phyloP scores from a whole-genome alignment of 2,113 vertebrate species.

The Stegostoma tigrinum region DNA sequence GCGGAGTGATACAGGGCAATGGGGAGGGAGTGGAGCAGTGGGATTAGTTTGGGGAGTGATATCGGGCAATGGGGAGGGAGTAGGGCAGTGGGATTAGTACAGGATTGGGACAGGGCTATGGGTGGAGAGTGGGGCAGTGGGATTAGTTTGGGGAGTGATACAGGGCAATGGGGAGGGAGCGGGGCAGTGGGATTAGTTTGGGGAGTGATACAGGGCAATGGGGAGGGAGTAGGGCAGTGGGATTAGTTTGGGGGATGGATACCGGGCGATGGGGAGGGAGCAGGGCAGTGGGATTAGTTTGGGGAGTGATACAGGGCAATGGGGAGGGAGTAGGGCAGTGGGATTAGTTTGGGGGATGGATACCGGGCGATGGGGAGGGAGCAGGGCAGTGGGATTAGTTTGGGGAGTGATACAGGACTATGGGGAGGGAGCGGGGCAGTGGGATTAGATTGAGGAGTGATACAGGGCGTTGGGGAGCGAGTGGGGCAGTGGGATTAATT shows the following conservation, averaged over 20 bases:
- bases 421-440: not conserved
- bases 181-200: too few relatives aligned
- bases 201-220: too few relatives aligned
- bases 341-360: not conserved
- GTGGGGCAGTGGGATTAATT: too few relatives aligned
- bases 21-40: not conserved
- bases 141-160: too few relatives aligned
- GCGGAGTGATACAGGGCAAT: not conserved
- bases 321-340: not conserved
- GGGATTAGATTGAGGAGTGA: too few relatives aligned
- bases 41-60: too few relatives aligned
- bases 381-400: not conserved
- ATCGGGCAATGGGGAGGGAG: too few relatives aligned
- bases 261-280: too few relatives aligned
- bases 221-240: not conserved
- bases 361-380: not conserved
- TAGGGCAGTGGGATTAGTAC: too few relatives aligned
- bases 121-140: too few relatives aligned
- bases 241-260: not conserved
- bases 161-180: too few relatives aligned
- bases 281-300: not conserved
- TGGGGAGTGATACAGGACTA: not conserved
- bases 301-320: not conserved
- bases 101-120: too few relatives aligned
- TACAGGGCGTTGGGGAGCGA: not conserved